Percentiles rank a stretch among this genome's conserved stretches.
phyloP scores from a whole-genome alignment of 2,113 vertebrate species.

The Oreochromis niloticus region DNA sequence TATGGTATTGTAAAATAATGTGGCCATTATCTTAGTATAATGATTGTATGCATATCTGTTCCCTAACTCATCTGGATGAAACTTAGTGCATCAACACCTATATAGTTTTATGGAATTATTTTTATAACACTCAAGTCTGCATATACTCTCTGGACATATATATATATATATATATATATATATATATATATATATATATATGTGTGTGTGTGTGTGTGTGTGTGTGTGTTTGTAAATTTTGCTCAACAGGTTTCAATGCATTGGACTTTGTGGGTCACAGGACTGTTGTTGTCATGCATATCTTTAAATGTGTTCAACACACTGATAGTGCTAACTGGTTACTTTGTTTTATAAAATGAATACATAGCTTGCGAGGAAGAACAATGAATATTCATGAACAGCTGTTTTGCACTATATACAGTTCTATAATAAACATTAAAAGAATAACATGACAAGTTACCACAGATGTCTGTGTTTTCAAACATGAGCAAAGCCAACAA shows the following conservation, averaged over 20 bases:
- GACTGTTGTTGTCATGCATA: not conserved
- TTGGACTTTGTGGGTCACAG: not conserved
- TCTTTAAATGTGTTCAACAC: not conserved
- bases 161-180: too few species aligned
- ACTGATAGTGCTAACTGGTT: not conserved
- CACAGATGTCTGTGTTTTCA: not conserved
- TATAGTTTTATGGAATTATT: accelerated
- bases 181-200: too few species aligned
- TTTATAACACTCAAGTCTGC: not conserved
- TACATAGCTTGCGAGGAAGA: not conserved
- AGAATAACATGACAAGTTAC: not conserved
- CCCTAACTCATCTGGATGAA: not conserved
- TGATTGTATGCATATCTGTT: not conserved
- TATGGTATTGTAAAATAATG: not conserved
- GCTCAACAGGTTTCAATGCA: not conserved
- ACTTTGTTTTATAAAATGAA: not conserved
- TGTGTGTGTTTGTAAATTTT: not conserved
- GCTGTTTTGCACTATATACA: not conserved
- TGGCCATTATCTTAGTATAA: accelerated
- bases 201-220: too few species aligned
- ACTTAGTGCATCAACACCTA: not conserved
- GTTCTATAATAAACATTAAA: not conserved
- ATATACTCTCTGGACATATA: not conserved
- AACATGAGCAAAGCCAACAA: not conserved
- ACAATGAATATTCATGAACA: not conserved